A percentile compares a stretch with the other conserved stretches of the same genome.
These are phyloP conservation scores for Tachycineta bicolor DNA, from an alignment of 2,113 vertebrate genomes.

Conservation along the genomic window DNA sequence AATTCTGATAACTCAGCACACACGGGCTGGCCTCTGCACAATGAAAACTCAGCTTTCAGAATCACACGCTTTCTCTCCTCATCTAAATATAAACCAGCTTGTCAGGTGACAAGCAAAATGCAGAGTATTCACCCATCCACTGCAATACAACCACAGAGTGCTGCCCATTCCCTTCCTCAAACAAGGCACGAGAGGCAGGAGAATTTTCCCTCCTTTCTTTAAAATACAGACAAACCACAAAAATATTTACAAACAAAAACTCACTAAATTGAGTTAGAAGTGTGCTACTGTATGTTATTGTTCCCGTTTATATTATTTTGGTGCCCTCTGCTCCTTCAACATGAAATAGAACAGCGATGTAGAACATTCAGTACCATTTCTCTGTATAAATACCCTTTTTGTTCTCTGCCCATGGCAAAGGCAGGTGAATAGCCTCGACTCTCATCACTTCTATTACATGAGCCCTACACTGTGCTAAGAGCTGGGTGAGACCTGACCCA, in stretches of 20 bases:
- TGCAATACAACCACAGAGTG: neutral
- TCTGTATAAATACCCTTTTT: neutral
- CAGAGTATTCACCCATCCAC: neutral
- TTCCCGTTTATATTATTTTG: neutral
- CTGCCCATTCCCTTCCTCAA: neutral
- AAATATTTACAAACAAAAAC: neutral
- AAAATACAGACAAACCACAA: neutral
- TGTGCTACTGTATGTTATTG: neutral
- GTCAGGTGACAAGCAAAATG: neutral
- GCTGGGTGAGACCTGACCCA: neutral
- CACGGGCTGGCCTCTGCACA: neutral
- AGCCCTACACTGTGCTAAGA: neutral
- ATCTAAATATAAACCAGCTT: neutral
- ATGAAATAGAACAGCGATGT: neutral
- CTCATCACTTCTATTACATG: neutral
- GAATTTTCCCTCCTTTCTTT: neutral
- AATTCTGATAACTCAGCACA: neutral
- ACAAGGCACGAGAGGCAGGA: neutral
- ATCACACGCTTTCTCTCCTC: neutral
- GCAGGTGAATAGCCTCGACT: neutral
- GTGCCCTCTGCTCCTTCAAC: neutral
- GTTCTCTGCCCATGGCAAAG: neutral
- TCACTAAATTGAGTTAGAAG: neutral
- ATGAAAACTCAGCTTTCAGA: neutral
- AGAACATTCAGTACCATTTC: neutral